Conservation (phyloP, 2,113 vertebrate genomes). For the Urocolius indicus region DNA sequence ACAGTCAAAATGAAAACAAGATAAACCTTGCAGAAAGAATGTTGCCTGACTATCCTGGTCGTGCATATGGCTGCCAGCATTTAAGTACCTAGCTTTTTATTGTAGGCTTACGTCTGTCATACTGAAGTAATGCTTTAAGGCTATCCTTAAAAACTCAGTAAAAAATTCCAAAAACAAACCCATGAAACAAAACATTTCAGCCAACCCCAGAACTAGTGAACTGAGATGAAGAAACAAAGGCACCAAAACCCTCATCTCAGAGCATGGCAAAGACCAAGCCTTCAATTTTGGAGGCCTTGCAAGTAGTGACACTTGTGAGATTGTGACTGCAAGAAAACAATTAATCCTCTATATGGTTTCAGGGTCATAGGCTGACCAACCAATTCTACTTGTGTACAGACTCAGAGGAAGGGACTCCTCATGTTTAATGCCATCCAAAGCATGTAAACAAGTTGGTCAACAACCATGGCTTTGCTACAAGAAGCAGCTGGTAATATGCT, state of each 20-base stretch:
- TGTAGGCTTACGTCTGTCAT: neutral
- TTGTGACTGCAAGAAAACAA: neutral
- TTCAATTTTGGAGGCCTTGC: accelerated
- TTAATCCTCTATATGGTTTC: neutral
- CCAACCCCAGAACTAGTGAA: neutral
- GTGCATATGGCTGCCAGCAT: neutral
- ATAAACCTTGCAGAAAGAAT: constrained; percentile 47
- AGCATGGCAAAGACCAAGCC: neutral
- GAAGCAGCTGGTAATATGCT: neutral
- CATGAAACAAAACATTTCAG: neutral
- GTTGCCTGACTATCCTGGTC: neutral
- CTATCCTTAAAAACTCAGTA: neutral
- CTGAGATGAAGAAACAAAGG: neutral
- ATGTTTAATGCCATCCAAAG: neutral
- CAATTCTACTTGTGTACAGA: neutral
- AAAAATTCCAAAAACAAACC: neutral
- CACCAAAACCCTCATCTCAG: neutral
- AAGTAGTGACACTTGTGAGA: neutral
- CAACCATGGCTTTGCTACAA: neutral
- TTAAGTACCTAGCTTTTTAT: neutral
- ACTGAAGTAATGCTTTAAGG: neutral
- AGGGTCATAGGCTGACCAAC: neutral
- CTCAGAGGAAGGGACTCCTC: neutral
- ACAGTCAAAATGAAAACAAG: constrained; percentile 34
- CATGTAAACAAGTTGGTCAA: neutral